Conservation (phyloP, 2,888 invertebrate species). For the Orgyia antiqua region DNA sequence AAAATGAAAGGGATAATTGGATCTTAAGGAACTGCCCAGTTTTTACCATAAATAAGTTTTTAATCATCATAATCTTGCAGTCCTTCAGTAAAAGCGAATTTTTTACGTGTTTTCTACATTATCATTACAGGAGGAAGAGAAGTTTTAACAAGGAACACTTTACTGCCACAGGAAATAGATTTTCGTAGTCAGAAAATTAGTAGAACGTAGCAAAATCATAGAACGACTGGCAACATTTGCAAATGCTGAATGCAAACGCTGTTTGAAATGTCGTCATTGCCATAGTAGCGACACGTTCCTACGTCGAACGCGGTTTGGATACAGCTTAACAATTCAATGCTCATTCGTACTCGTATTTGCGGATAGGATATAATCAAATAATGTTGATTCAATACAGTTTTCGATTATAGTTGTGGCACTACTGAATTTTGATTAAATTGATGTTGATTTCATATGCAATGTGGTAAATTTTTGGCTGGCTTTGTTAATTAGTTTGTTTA, state of each 20-base stretch:
- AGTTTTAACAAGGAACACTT: no score
- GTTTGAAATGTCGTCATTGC: constrained; percentile 31
- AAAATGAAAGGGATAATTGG: no score
- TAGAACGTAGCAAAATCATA: no score
- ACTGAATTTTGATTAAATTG: constrained; percentile 1
- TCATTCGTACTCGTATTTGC: constrained; percentile 16
- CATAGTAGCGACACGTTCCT: constrained; percentile 18
- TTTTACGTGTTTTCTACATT: no score
- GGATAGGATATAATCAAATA: constrained; percentile 17
- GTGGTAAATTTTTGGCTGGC: neutral
- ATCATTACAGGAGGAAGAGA: no score
- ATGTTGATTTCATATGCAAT: neutral
- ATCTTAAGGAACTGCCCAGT: no score
- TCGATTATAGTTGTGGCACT: neutral
- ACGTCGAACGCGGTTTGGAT: constrained; percentile 20
- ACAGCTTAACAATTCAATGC: constrained; percentile 24
- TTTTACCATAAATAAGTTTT: no score
- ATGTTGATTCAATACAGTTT: constrained; percentile 1
- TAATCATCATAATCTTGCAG: no score
- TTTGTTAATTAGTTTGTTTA: no score
- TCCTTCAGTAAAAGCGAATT: no score
- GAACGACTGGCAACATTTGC: neutral
- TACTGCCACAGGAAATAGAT: no score
- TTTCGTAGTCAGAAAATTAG: no score
- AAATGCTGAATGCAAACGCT: constrained; percentile 16